These are phyloP conservation scores for Coelinius sp. DNA, from an alignment of 2,888 invertebrate genomes.

Conservation along the genomic window DNA sequence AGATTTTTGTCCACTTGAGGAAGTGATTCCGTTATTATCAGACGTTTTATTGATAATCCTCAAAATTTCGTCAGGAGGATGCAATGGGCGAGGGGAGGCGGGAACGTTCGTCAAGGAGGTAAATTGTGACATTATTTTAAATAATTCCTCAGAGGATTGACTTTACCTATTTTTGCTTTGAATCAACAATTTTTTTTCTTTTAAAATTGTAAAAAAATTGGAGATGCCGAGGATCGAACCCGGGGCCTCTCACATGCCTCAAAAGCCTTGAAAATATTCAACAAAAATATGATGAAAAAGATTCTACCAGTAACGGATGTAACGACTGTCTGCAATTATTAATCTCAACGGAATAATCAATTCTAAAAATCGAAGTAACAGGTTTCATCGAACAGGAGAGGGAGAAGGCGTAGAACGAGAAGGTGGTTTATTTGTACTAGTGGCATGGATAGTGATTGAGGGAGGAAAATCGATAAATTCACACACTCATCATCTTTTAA, in stretches of 20 bases:
- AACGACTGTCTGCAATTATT: neutral
- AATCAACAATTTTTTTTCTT: neutral
- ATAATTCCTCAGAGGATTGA: neutral
- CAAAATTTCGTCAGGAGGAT: conserved; percentile 53
- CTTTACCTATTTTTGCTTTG: neutral
- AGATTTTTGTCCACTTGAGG: neutral
- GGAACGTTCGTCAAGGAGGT: conserved; percentile 65
- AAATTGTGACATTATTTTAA: too few relatives aligned
- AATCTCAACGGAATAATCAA: neutral
- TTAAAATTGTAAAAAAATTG: conserved; percentile 70
- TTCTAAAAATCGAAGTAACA: neutral
- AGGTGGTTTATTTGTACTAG: neutral
- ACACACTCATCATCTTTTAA: neutral
- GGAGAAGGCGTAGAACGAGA: neutral
- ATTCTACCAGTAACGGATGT: conserved; percentile 86
- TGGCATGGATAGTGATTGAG: neutral
- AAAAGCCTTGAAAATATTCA: too few relatives aligned
- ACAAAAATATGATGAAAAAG: too few relatives aligned
- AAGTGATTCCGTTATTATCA: neutral
- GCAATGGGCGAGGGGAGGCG: conserved; percentile 67
- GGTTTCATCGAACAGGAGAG: neutral
- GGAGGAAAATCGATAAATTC: neutral
- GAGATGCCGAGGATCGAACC: conserved; percentile 98
- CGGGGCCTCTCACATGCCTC: conserved; percentile 99
- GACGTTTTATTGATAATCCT: conserved; percentile 26